Conservation (phyloP, 2,888 invertebrate species). For the Orchesellides sinensis region DNA sequence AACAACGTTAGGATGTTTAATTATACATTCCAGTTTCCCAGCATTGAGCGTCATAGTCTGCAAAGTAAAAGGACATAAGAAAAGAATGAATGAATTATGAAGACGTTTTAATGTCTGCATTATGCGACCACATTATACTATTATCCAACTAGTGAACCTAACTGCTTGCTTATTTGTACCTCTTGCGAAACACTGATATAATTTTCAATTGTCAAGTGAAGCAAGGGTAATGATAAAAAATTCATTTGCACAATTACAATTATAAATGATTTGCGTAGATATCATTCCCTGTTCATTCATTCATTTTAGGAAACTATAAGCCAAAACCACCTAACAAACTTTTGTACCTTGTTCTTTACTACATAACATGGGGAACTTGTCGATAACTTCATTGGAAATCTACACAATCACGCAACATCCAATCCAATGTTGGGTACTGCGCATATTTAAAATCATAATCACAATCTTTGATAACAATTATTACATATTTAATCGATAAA, state of each 20-base stretch:
- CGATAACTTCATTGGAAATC: no score
- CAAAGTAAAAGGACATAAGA: slow-evolving; percentile 7
- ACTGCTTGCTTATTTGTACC: neutral
- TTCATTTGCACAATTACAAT: neutral
- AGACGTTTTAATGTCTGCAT: slow-evolving; percentile 18
- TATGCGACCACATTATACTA: neutral
- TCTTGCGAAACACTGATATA: neutral
- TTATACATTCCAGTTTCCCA: slow-evolving; percentile 40
- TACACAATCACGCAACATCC: neutral
- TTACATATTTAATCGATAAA: neutral
- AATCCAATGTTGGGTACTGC: neutral
- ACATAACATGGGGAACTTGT: no score
- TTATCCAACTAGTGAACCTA: neutral
- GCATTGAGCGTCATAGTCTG: neutral
- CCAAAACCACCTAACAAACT: neutral
- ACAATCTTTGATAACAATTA: neutral
- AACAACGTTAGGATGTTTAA: slow-evolving; percentile 9
- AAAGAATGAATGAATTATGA: slow-evolving; percentile 38
- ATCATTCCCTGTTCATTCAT: neutral
- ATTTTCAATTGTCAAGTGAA: neutral
- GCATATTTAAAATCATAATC: neutral
- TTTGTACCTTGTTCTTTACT: no score
- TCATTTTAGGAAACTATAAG: neutral
- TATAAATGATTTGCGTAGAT: neutral
- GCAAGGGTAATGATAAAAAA: neutral